Evolutionary conservation across 2,113 vertebrate species (phyloP), one percentile per base, ranked within the genome.

Genomic region (Puma concolor): DNA sequence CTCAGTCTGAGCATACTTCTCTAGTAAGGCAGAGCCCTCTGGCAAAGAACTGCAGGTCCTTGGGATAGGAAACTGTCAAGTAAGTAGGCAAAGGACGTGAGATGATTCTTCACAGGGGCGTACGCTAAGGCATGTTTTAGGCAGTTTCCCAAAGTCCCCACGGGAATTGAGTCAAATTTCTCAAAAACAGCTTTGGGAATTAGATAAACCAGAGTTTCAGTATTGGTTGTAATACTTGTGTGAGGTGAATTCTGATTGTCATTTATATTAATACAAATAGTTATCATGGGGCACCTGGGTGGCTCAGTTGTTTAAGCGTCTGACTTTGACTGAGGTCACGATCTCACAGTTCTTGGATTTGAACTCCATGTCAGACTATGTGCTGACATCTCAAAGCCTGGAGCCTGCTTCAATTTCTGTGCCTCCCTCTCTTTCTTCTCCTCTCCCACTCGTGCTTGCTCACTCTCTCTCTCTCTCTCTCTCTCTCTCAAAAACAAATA

Each of bases 81-180:
- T 52, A 31, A 0, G 3, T 86, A 1, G 66, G 25, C 29, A 92
- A 48, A 83, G 15, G 4, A 29, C 36, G 5, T 48, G 38, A 27
- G 1, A 10, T 74, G 44, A 27, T 1, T 64, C 10, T 15, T 38
- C 6, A 52, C 0, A 2, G 10, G 11, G 3, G 27, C 5, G 1
- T 66, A 33, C 12, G 74, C 27, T 87, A 31, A 92, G 9, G 3
- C 21, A 54, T 15, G 0, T 27, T 88, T 91, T 92, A 50, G 72
- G 8, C 2, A 66, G 3, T 60, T 4, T 94, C 25, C 0, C 2
- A 23, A 67, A 38, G 8, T 72, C 5, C 14, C 5, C 5, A 89
- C 23, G 3, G 12, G 1, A 21, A 60, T 3, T 29, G 27, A 66
- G 5, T 64, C 17, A 64, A 48, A 48, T 71, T 87, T 6, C 2